Evolutionary conservation across 2,113 vertebrate species (phyloP).

Genomic region (Bos indicus): DNA sequence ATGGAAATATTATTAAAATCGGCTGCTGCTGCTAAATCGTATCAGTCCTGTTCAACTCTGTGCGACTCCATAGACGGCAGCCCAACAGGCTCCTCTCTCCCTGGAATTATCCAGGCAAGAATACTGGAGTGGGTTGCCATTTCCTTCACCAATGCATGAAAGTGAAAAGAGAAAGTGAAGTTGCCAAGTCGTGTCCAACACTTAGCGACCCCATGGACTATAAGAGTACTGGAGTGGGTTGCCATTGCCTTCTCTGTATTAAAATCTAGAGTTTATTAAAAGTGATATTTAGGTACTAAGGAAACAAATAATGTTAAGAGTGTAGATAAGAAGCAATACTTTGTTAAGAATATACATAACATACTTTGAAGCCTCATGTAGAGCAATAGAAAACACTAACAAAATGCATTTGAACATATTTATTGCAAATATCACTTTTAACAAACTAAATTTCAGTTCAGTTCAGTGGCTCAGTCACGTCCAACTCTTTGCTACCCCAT

Average conservation of each 20-base stretch:
- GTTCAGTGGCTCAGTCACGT: too few species aligned
- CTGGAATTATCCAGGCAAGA: too few species aligned
- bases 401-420: not conserved
- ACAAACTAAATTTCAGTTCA: not conserved
- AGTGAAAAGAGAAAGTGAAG: too few species aligned
- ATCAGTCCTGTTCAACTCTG: too few species aligned
- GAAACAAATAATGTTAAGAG: not conserved
- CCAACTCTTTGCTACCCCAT: accelerated
- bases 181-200: accelerated
- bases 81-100: too few species aligned
- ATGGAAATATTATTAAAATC: not conserved
- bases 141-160: too few species aligned
- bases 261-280: not conserved
- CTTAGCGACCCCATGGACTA: too few species aligned
- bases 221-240: too few species aligned
- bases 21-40: too few species aligned
- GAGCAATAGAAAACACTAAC: not conserved
- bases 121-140: too few species aligned
- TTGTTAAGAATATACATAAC: not conserved
- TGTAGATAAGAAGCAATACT: not conserved
- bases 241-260: too few species aligned
- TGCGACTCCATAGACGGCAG: too few species aligned
- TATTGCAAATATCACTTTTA: not conserved
- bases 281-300: not conserved
- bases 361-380: not conserved